Conservation (phyloP, 2,113 vertebrate genomes). For the Mustela nigripes region DNA sequence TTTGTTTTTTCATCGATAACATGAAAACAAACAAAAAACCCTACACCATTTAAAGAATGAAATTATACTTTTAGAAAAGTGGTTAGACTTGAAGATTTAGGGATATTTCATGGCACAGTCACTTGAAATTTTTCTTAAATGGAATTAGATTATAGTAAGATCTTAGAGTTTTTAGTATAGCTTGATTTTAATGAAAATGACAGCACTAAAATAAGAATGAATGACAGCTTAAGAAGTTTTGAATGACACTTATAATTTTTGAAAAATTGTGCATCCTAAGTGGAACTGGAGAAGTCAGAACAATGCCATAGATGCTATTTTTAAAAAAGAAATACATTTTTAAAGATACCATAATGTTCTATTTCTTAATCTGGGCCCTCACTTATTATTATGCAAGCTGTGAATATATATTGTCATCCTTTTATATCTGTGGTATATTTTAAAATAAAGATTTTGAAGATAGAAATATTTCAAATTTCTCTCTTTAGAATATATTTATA, state of each 20-base stretch:
- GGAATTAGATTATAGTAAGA: slow-evolving; percentile 2
- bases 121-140: neutral
- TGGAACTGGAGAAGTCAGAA: slow-evolving; percentile 38
- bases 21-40: neutral
- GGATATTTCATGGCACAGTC: neutral
- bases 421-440: neutral
- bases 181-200: slow-evolving; percentile 42
- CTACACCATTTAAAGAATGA: neutral
- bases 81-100: neutral
- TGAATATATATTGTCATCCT: neutral
- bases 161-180: neutral
- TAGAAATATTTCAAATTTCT: neutral
- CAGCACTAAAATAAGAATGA: slow-evolving; percentile 62
- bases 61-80: neutral
- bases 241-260: slow-evolving; percentile 58
- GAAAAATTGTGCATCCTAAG: slow-evolving; percentile 49
- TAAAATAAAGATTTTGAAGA: neutral
- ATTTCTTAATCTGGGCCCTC: neutral
- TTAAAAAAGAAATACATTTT: slow-evolving; percentile 36
- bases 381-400: slow-evolving; percentile 19
- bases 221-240: slow-evolving; percentile 55
- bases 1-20: neutral
- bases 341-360: neutral
- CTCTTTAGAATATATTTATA: neutral
- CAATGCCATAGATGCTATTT: slow-evolving; percentile 6